These are phyloP conservation scores for Macrocentrus cingulum DNA, from an alignment of 1,140 invertebrate genomes.

Conservation along the genomic window DNA sequence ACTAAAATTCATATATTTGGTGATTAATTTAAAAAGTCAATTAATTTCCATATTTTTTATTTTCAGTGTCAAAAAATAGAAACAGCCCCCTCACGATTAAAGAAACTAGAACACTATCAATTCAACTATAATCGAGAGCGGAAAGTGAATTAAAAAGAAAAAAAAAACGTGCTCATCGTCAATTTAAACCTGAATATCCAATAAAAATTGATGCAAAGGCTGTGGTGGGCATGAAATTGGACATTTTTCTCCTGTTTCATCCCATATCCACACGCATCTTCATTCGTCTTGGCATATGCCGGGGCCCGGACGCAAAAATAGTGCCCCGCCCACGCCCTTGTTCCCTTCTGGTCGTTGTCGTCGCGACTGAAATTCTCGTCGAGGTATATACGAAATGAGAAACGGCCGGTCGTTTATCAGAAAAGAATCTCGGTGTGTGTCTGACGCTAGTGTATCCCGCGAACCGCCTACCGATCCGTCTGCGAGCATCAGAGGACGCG, in stretches of 20 bases:
- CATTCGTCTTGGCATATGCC: slow-evolving; percentile 23
- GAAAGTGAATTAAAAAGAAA: too few species aligned
- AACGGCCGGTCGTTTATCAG: slow-evolving; percentile 56
- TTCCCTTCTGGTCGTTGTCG: slow-evolving; percentile 28
- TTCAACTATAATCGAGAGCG: too few species aligned
- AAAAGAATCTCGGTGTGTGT: slow-evolving; percentile 34
- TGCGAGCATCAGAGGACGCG: not conserved
- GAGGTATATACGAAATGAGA: slow-evolving; percentile 44
- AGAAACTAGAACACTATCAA: too few species aligned
- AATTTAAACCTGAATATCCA: too few species aligned
- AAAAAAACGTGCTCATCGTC: too few species aligned
- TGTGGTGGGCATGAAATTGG: slow-evolving; percentile 3
- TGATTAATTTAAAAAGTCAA: too few species aligned
- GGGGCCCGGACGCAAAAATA: slow-evolving; percentile 20
- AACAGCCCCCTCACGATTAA: too few species aligned
- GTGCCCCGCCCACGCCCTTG: slow-evolving; percentile 44
- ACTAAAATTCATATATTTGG: too few species aligned
- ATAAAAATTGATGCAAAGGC: too few species aligned
- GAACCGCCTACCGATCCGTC: slow-evolving; percentile 28
- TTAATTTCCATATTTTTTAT: too few species aligned
- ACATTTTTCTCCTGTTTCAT: not conserved
- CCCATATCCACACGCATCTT: slow-evolving; percentile 2
- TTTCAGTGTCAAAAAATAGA: too few species aligned
- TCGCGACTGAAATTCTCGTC: slow-evolving; percentile 38
- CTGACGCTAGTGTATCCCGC: slow-evolving; percentile 28